Conservation (phyloP, 1,140 invertebrate genomes). For the Drosophila albomicans region DNA sequence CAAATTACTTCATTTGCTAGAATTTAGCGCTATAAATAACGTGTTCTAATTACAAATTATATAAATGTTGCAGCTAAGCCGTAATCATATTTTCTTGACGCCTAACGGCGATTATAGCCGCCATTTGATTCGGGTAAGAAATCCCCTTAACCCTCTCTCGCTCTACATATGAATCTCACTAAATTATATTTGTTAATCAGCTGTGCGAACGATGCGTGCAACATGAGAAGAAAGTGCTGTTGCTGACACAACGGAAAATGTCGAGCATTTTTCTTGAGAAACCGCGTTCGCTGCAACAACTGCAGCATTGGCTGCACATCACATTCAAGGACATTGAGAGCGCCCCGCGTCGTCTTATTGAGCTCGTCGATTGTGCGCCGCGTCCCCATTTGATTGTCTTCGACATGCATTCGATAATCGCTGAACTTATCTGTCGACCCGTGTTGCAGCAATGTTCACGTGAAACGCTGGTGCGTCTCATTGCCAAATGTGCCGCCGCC, state of each 20-base stretch:
- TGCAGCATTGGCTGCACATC: conserved; percentile 32
- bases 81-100: conserved; percentile 58
- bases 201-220: conserved; percentile 54
- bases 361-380: conserved; percentile 19
- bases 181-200: conserved; percentile 20
- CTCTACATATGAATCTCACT: background rate
- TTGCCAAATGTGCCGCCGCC: conserved; percentile 68
- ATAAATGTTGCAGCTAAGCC: conserved; percentile 14
- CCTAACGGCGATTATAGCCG: conserved; percentile 52
- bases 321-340: conserved; percentile 52
- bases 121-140: conserved; percentile 49
- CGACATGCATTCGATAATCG: conserved; percentile 55
- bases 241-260: conserved; percentile 47
- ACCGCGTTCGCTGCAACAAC: conserved; percentile 17
- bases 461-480: conserved; percentile 54
- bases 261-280: background rate
- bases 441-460: conserved; percentile 57
- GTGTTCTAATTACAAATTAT: conserved; percentile 8
- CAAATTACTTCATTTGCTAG: background rate
- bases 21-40: background rate
- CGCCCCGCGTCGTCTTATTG: conserved; percentile 43
- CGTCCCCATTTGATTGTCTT: conserved; percentile 60
- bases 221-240: conserved; percentile 49
- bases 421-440: conserved; percentile 51
- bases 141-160: too few relatives aligned